A percentile compares a stretch with the other conserved stretches of the same genome.
Conservation (phyloP, 2,888 invertebrate species). For the Cataglyphis rosenhaueri region DNA sequence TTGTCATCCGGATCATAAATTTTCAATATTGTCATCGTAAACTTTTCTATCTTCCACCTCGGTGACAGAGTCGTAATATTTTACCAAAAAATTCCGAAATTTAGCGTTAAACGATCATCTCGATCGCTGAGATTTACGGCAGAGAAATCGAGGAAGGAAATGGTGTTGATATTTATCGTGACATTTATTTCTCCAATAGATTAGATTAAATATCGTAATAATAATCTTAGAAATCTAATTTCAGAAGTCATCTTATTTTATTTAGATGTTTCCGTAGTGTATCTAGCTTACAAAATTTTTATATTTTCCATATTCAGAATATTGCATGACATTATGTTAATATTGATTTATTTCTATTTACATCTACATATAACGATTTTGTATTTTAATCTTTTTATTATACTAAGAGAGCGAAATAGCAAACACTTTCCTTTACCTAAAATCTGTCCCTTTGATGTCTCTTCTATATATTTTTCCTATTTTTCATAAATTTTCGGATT, state of each 20-base stretch:
- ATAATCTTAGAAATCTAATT: not conserved
- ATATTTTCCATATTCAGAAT: not conserved
- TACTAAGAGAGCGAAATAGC: not conserved
- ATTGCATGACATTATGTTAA: not conserved
- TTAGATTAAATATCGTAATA: not conserved
- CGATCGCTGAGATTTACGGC: not conserved
- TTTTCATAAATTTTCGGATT: not conserved
- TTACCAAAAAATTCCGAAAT: not conserved
- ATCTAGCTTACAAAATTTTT: not conserved
- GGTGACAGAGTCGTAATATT: not conserved
- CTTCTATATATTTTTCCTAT: not conserved
- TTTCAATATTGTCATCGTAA: constrained; percentile 29
- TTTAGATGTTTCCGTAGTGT: not conserved
- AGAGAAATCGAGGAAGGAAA: not conserved
- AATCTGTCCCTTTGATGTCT: not conserved
- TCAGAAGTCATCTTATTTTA: not conserved
- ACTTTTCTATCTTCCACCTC: not conserved
- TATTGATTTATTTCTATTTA: not conserved
- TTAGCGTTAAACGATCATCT: not conserved
- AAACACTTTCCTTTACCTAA: not conserved
- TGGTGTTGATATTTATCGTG: not conserved
- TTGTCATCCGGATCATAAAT: constrained; percentile 33
- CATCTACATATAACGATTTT: not conserved
- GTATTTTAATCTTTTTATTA: not conserved
- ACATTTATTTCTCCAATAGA: not conserved